Base-by-base conservation (phyloP, 1,140 invertebrate genomes). In the Adoxophyes honmai region DNA sequence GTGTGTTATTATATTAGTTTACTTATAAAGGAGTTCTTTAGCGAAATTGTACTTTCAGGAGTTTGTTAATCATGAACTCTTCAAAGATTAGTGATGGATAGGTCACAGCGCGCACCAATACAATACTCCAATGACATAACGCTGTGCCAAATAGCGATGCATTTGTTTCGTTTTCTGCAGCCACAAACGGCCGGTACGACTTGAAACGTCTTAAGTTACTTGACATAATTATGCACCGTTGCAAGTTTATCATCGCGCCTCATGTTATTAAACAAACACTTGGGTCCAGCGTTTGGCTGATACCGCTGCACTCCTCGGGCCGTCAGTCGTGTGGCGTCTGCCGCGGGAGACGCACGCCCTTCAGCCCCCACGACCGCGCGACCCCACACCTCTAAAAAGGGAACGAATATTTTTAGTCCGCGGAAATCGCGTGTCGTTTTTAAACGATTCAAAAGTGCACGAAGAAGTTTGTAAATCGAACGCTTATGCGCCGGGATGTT, bases 391-490 rank as follows among this genome's bases (percentile, higher is more conserved):
- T 70, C 18, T 34, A 57, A 57, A 57, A 44, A 70, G 65, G 62
- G 58, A 64, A 68, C 62, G 62, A 57, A 77, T 81, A 81, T 81
- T 80, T 80, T 77, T 78, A 74, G 68, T 77, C 60, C 64, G 52
- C 68, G 70, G 60, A 73, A 73, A 77, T 62, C 63, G 67, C 60
- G 70, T 70, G 60, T 61, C 57, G 57, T 48, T 48, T 63, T 64
- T 42, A 56, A 71, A 60, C 68, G 64, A 38, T 68, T 55, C 62
- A n/a, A 60, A 57, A 59, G 64, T 70, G 62, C 61, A 71, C 57
- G 66, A 68, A 66, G 66, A 70, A 74, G 64, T 78, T 70, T 66
- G 38, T 66, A 38, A 62, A 63, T 68, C 59, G 68, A 72, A 68
- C 67, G 67, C 73, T 69, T 64, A 44, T 63, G 60, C 62, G 60